Conservation (phyloP, 2,888 invertebrate species). For the Petrolisthes cinctipes region DNA sequence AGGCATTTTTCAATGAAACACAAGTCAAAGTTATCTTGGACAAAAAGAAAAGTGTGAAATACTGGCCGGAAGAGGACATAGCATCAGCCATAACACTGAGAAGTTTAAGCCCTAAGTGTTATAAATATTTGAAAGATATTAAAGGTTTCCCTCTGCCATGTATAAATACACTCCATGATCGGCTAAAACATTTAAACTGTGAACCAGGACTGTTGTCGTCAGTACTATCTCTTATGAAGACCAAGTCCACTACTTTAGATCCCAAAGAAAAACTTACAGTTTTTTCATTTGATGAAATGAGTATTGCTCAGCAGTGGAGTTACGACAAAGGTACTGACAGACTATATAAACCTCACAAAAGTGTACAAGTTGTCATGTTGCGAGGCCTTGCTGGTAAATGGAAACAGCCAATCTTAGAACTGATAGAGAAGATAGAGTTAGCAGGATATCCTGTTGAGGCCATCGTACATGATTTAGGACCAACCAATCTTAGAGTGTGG, state of each 20-base stretch:
- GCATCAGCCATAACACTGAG: too few relatives aligned
- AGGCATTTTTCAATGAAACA: too few relatives aligned
- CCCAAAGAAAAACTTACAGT: neutral
- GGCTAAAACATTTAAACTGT: neutral
- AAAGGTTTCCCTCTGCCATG: neutral
- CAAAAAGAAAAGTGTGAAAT: too few relatives aligned
- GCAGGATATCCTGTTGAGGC: too few relatives aligned
- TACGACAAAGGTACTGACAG: constrained; percentile 9
- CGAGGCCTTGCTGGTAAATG: neutral
- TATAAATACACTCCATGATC: neutral
- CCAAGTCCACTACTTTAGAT: neutral
- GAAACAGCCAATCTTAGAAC: constrained; percentile 12
- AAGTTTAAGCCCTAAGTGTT: too few relatives aligned
- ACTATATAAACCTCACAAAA: neutral
- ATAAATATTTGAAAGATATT: too few relatives aligned
- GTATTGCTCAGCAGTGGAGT: neutral
- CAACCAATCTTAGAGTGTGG: too few relatives aligned
- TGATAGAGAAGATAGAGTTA: too few relatives aligned
- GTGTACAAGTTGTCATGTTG: neutral
- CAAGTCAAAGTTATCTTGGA: too few relatives aligned
- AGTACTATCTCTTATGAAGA: neutral
- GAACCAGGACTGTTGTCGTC: neutral
- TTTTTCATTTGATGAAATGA: neutral
- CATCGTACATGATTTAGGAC: too few relatives aligned
- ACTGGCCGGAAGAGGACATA: too few relatives aligned